Percentiles rank a stretch among this genome's conserved stretches.
These are phyloP conservation scores for Epizoanthus illoricatus DNA, from an alignment of 92 coral and sea anemone genomes.

Conservation along the genomic window DNA sequence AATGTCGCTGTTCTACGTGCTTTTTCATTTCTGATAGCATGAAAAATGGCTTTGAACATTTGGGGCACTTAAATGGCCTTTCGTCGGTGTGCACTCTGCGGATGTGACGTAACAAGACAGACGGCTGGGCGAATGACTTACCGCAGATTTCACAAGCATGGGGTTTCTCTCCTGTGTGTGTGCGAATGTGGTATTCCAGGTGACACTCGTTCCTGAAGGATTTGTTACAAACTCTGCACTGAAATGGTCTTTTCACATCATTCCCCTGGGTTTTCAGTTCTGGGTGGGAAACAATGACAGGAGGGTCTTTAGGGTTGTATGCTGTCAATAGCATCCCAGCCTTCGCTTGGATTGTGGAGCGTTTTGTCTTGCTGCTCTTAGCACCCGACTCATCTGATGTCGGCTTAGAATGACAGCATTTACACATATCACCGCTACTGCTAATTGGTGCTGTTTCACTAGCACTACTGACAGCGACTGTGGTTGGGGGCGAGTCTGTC, in stretches of 20 bases:
- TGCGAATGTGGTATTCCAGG: constrained; percentile 39
- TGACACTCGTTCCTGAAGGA: constrained; percentile 39
- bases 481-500: not conserved
- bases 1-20: constrained; percentile 34
- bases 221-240: constrained; percentile 31
- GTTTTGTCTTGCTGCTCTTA: not conserved
- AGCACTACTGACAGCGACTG: not conserved
- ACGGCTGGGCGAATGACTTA: constrained; percentile 34
- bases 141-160: constrained; percentile 28
- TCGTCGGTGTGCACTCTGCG: constrained; percentile 37
- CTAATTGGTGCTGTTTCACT: not conserved
- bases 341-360: not conserved
- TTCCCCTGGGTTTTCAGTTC: constrained; percentile 16
- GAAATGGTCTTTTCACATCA: constrained; percentile 30
- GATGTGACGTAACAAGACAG: constrained; percentile 35
- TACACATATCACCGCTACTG: not conserved
- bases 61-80: constrained; percentile 35
- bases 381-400: not conserved
- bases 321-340: not conserved
- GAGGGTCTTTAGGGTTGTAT: not conserved
- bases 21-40: constrained; percentile 37
- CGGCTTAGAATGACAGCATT: constrained; percentile 13
- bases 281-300: constrained; percentile 10
- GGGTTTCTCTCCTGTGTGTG: constrained; percentile 42
- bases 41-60: constrained; percentile 26